Evolutionary conservation across 2,888 invertebrate species (phyloP), one percentile per base, ranked within the genome.

Genomic region (Scaptomyza tumidula): DNA sequence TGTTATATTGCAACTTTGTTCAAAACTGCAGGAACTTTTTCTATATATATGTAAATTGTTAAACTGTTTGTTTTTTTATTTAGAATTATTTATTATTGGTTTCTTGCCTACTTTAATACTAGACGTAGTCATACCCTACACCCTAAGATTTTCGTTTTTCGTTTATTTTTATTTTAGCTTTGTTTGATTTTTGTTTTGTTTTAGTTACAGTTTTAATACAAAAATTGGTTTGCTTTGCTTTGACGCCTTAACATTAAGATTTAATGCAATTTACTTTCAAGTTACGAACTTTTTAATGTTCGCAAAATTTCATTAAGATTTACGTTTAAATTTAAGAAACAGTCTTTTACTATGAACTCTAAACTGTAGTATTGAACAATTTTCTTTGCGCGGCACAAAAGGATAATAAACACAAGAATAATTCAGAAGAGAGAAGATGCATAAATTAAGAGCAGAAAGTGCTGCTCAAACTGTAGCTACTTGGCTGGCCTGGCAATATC

Each of bases 321-420:
- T 78, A 78, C 39, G 50, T 77, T 76, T 80, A 76, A 75, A 60
- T 72, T 82, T 88, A 76, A 78, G 84, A 86, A 88, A 86, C 86
- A 86, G 86, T 86, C 86, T 86, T 86, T 86, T 86, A 74, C 88
- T 88, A 86, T 86, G 86, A 88, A 86, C 76, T 81, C 76, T 86
- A 82, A 81, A 78, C 86, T 87, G 73, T 79, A 74, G 67, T 56
- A 50, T 59, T 58, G 29, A 71, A 60, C 43, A 53, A 14, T 46
- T 68, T 45, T 44, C 1, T 65, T 55, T 55, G 46, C 54, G 56
- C 37, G 44, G 35, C 48, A 48, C 39, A 44, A 37, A 62, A 43
- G 39, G 14, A 24, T 43, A 44, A 52, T 52, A 31, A n/a, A 43
- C 14, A 16, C 14, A 33, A 35, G n/a, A 13, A 29, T 33, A 44